A percentile compares a stretch with the other conserved stretches of the same genome.
These are phyloP conservation scores for Okamejei kenojei DNA, from an alignment of 2,797 vertebrate species.

Conservation along the genomic window DNA sequence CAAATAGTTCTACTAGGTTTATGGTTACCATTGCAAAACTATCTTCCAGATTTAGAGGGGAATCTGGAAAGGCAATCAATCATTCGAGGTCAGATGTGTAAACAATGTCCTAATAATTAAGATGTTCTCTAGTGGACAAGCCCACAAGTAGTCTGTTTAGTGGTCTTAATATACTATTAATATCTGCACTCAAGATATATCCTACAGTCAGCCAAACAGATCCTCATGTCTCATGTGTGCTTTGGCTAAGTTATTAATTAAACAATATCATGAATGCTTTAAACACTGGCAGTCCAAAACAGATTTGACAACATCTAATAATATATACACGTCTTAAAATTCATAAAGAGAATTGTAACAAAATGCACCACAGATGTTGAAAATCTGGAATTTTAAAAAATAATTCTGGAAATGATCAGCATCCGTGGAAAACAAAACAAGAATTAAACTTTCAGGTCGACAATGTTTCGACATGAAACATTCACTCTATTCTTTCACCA, in stretches of 20 bases:
- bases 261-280: neutral
- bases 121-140: neutral
- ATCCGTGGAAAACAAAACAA: no score
- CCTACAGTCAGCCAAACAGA: neutral
- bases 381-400: no score
- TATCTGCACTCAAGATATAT: neutral
- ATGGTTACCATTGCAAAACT: neutral
- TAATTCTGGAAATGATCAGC: no score
- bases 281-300: neutral
- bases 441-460: no score
- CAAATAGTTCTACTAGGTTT: neutral
- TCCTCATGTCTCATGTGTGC: no score
- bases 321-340: neutral
- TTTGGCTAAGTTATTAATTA: neutral
- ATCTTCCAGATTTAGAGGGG: neutral
- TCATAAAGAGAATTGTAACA: neutral
- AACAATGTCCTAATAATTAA: neutral
- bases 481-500: no score
- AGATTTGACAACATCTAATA: neutral
- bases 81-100: neutral
- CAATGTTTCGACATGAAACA: no score
- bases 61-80: neutral
- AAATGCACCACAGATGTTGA: neutral
- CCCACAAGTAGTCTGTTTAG: neutral
- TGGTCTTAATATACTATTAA: neutral